phyloP scores from a whole-genome alignment of 1,140 invertebrate species.

The Lineus longissimus region DNA sequence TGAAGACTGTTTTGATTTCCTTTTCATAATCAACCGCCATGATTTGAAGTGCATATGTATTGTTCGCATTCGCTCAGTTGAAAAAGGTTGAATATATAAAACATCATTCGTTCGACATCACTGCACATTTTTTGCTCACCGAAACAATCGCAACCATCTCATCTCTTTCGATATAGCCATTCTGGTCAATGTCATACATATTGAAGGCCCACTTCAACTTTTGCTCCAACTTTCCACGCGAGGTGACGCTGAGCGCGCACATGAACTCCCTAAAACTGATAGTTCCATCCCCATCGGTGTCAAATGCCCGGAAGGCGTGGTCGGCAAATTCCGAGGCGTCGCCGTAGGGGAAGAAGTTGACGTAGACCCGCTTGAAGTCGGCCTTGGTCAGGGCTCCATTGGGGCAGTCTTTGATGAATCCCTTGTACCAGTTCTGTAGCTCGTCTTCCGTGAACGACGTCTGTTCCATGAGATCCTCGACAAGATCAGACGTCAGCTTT shows the following conservation, averaged over 20 bases:
- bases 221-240: constrained; percentile 91
- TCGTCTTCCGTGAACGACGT: neutral
- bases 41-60: too few species aligned
- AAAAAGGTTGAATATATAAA: too few species aligned
- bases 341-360: constrained; percentile 98
- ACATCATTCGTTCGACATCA: too few species aligned
- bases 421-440: constrained; percentile 68
- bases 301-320: constrained; percentile 97
- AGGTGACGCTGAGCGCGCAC: constrained; percentile 91
- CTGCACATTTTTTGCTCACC: neutral
- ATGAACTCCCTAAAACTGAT: constrained; percentile 98
- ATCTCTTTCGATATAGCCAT: constrained; percentile 61
- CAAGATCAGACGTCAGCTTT: neutral
- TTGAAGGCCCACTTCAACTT: constrained; percentile 95
- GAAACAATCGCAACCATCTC: neutral
- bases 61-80: too few species aligned
- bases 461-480: neutral
- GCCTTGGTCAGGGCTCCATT: constrained; percentile 92
- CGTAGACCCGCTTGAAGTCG: constrained; percentile 98
- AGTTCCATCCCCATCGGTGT: constrained; percentile 94
- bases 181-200: constrained; percentile 92
- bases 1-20: too few species aligned
- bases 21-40: too few species aligned
- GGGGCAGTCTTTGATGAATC: constrained; percentile 95
- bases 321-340: constrained; percentile 99